Conservation (phyloP, 2,113 vertebrate genomes). For the Eubucco bourcierii region DNA sequence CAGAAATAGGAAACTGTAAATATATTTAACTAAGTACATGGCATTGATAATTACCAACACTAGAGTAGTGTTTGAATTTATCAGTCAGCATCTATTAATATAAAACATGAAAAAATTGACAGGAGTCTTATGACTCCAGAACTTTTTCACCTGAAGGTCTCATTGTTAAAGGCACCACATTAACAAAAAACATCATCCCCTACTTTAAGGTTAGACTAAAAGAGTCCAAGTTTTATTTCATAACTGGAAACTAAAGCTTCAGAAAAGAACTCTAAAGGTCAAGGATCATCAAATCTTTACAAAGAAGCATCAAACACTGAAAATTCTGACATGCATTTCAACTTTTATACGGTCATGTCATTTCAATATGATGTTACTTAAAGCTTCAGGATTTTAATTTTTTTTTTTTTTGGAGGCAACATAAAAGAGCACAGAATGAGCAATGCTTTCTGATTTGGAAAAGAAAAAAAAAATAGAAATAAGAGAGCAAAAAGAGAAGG, state of each 20-base stretch:
- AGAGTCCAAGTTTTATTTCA: neutral
- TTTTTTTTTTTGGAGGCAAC: neutral
- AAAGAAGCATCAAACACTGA: neutral
- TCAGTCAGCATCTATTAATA: neutral
- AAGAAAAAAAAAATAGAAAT: neutral
- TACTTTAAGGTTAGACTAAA: neutral
- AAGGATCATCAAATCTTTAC: neutral
- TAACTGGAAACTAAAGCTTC: neutral
- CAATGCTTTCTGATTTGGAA: neutral
- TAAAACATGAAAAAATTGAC: neutral
- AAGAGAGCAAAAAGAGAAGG: neutral
- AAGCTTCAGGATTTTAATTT: neutral
- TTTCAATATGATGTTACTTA: neutral
- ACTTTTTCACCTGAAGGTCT: neutral
- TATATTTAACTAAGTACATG: neutral
- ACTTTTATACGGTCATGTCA: accelerated
- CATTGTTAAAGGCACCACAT: neutral
- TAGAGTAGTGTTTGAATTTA: neutral
- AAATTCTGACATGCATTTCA: neutral
- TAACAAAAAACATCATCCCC: neutral
- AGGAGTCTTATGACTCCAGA: accelerated
- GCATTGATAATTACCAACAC: neutral
- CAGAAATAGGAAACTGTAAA: neutral
- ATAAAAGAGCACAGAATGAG: neutral
- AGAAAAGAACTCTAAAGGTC: neutral